Evolutionary conservation across 2,113 vertebrate species (phyloP).

Genomic region (Rallus limicola): DNA sequence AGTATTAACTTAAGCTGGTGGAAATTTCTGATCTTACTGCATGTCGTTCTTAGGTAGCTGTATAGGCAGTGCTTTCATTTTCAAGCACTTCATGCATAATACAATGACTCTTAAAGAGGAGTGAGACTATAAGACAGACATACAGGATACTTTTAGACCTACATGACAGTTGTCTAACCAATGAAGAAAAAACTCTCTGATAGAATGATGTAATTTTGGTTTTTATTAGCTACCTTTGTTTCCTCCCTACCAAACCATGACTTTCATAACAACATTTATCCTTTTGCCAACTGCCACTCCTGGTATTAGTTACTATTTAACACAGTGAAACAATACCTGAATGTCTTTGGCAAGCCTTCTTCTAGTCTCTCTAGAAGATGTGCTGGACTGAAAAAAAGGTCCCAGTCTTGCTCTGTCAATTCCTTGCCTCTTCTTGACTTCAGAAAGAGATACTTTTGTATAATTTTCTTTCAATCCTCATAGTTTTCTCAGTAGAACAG

Average conservation of each 20-base stretch:
- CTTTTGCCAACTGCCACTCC: background rate
- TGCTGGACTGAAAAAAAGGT: background rate
- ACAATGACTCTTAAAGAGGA: background rate
- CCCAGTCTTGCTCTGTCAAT: background rate
- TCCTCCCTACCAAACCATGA: fast-evolving
- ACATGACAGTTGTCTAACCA: background rate
- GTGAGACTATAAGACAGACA: background rate
- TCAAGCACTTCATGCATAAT: background rate
- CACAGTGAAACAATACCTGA: background rate
- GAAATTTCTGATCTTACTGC: background rate
- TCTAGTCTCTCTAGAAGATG: background rate
- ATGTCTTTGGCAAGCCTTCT: background rate
- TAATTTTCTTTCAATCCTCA: background rate
- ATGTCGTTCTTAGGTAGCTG: background rate
- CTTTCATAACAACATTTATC: background rate
- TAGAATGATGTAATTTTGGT: background rate
- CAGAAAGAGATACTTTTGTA: background rate
- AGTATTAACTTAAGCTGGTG: background rate
- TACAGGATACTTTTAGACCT: background rate
- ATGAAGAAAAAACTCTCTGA: background rate
- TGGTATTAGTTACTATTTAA: background rate
- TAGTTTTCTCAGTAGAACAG: background rate
- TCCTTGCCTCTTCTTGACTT: background rate
- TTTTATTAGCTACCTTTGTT: background rate
- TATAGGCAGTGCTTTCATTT: background rate